A percentile compares a stretch with the other conserved stretches of the same genome.
These are phyloP conservation scores for Phylloscopus trochilus DNA, from an alignment of 2,113 vertebrate genomes.

Conservation along the genomic window DNA sequence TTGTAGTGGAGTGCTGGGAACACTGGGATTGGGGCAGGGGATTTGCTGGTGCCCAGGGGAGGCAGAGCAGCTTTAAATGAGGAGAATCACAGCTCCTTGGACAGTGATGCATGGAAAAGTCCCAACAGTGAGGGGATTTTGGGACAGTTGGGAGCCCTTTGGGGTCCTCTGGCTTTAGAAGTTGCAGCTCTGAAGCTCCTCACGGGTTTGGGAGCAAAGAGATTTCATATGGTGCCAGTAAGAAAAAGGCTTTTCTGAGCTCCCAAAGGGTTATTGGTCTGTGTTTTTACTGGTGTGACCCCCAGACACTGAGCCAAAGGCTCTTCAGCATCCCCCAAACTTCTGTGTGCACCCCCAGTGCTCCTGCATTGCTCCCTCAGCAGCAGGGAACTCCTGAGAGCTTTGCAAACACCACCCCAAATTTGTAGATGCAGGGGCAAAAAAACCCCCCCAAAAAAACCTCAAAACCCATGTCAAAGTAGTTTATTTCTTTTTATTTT, in stretches of 20 bases:
- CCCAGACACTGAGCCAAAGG: not conserved
- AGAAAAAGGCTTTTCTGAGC: not conserved
- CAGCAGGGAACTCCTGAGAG: not conserved
- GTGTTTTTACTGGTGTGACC: rapidly evolving
- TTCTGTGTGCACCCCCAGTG: not conserved
- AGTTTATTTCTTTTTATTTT: slow-evolving; percentile 34
- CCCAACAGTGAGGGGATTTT: not conserved
- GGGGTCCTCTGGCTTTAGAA: not conserved
- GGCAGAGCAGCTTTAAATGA: not conserved
- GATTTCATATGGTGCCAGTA: not conserved
- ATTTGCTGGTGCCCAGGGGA: not conserved
- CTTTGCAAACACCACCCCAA: not conserved
- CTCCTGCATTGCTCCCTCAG: not conserved
- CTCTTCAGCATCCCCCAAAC: not conserved
- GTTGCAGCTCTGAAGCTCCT: not conserved
- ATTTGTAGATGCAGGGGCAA: not conserved
- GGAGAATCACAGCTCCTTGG: not conserved
- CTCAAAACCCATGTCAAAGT: not conserved
- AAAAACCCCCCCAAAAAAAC: not conserved
- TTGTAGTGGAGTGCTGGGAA: not conserved
- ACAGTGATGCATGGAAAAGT: not conserved
- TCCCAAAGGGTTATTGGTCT: not conserved
- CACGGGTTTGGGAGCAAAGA: not conserved
- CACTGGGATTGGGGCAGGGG: not conserved
- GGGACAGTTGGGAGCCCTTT: not conserved